Evolutionary conservation across 2,888 invertebrate species (phyloP).

Genomic region (Mactromeris polynyma): DNA sequence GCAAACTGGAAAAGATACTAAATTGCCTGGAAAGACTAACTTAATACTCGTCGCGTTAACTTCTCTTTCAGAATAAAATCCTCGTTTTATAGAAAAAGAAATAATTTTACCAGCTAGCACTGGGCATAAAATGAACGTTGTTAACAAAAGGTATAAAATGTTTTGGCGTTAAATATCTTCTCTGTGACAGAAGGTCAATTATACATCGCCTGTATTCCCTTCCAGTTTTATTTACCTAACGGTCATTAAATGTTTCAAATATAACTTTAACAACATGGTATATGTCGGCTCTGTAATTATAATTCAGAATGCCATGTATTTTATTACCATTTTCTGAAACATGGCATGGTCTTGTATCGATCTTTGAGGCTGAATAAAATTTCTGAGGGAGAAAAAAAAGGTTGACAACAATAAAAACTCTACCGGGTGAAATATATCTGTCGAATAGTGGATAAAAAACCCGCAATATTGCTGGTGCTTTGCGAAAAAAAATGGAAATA

Average conservation of each 20-base stretch:
- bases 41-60: constrained; percentile 14
- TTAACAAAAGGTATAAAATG: constrained; percentile 14
- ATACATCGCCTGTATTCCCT: not conserved
- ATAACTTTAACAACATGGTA: constrained; percentile 27
- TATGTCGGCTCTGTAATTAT: constrained; percentile 27
- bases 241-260: constrained; percentile 36
- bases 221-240: constrained; percentile 37
- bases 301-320: constrained; percentile 7
- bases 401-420: constrained; percentile 2
- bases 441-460: not conserved
- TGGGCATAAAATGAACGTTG: constrained; percentile 11
- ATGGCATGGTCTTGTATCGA: not conserved
- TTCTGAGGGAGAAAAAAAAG: not conserved
- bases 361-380: not conserved
- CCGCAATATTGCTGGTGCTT: not conserved
- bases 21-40: constrained; percentile 15
- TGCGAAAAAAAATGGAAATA: not conserved
- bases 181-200: constrained; percentile 26
- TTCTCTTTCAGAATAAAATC: constrained; percentile 14
- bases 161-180: constrained; percentile 11
- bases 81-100: constrained; percentile 6
- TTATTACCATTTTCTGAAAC: constrained; percentile 10
- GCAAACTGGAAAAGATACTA: not conserved
- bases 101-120: not conserved
- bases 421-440: not conserved